phyloP scores from a whole-genome alignment of 37 sponge, comb jelly and placozoan genomes.

The Petrosia ficiformis region DNA sequence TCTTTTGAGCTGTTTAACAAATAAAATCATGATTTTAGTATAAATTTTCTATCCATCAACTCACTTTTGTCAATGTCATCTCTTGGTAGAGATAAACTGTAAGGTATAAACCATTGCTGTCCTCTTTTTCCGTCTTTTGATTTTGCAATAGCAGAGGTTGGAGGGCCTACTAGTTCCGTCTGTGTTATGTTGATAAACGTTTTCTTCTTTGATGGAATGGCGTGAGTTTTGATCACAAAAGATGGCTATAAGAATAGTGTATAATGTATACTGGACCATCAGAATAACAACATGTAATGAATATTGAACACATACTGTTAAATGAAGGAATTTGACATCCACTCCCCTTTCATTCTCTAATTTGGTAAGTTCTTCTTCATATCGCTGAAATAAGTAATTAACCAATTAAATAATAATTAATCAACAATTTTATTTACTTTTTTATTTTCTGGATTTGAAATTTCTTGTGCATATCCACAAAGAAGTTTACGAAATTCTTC shows the following conservation, averaged over 20 bases:
- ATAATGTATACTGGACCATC: too few species aligned
- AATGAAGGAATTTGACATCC: conserved; percentile 83
- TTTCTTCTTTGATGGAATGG: conserved; percentile 44
- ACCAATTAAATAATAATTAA: not conserved
- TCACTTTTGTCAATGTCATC: conserved; percentile 79
- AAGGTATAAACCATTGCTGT: conserved; percentile 82
- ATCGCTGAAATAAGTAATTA: conserved; percentile 23
- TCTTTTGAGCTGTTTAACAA: conserved; percentile 36
- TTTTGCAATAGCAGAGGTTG: conserved; percentile 37
- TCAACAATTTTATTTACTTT: conserved; percentile 4
- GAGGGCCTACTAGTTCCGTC: conserved; percentile 29
- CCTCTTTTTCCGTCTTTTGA: too few species aligned
- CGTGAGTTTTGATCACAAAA: conserved; percentile 74
- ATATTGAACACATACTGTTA: conserved; percentile 34
- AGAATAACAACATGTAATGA: too few species aligned
- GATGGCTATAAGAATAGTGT: conserved; percentile 61
- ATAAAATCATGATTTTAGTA: not conserved
- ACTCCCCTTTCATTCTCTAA: conserved; percentile 84
- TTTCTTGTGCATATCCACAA: conserved; percentile 85
- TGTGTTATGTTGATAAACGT: conserved; percentile 81
- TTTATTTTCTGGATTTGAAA: conserved; percentile 82
- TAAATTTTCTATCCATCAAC: not conserved
- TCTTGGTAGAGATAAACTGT: conserved; percentile 56
- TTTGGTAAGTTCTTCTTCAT: conserved; percentile 83
- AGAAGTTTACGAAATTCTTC: conserved; percentile 88